phyloP scores from a whole-genome alignment of 2,113 vertebrate genomes.

The Corythornis vintsioides region DNA sequence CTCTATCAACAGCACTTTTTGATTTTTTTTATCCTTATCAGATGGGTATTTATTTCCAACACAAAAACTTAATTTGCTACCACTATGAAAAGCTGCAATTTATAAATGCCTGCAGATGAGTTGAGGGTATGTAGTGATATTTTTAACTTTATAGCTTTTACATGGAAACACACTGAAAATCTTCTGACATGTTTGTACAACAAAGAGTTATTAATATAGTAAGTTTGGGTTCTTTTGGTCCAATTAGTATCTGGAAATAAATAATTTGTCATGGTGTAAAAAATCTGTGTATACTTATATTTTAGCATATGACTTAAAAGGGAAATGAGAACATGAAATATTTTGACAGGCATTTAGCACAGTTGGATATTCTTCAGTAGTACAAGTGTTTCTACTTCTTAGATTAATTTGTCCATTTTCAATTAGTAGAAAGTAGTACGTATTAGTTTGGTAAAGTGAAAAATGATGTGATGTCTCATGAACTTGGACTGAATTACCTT shows the following conservation, averaged over 20 bases:
- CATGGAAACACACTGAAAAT: not conserved
- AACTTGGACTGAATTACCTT: not conserved
- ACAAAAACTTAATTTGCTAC: not conserved
- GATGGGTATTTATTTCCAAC: not conserved
- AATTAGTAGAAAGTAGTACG: not conserved
- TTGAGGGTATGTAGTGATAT: not conserved
- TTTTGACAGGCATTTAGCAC: not conserved
- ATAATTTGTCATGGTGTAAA: not conserved
- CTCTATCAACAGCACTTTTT: not conserved
- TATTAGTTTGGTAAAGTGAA: not conserved
- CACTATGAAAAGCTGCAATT: not conserved
- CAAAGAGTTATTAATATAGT: not conserved
- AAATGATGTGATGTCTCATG: not conserved
- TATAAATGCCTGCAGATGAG: not conserved
- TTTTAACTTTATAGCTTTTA: not conserved
- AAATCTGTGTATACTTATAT: not conserved
- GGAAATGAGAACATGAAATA: not conserved
- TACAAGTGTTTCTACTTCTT: not conserved
- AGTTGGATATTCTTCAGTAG: not conserved
- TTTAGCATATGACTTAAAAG: conserved; percentile 18
- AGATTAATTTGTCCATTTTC: not conserved
- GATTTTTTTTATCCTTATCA: not conserved
- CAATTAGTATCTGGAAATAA: not conserved
- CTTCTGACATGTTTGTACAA: not conserved
- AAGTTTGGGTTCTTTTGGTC: not conserved